Base-by-base conservation (phyloP, 2,797 vertebrate genomes). In the Sebastes umbrosus region DNA sequence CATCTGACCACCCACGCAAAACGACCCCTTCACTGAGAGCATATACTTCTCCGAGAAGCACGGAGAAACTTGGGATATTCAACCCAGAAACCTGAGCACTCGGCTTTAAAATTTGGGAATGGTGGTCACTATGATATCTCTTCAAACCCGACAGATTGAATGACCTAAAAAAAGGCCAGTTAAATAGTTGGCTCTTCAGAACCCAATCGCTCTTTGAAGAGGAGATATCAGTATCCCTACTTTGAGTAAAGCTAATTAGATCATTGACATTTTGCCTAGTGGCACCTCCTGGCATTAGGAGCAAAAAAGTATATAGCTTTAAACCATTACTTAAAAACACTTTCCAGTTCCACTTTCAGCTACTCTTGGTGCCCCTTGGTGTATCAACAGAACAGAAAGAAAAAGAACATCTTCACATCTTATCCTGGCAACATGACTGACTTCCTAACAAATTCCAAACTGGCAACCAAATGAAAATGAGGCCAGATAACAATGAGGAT, bases 181-280 rank as follows among this genome's bases (percentile, higher is more conserved):
- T 60, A 69, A 80, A 80, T 9, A 24, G 73, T n/a, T 27, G 39
- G 69, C 13, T 73, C 62, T 78, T 64, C 62, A 64, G 60, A 84
- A 73, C 58, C 34, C 62, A 75, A 14, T 31, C 39, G 63, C 52
- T 77, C 83, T 88, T 87, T 87, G 83, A 90, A 90, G 87, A 79
- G 36, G 65, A 73, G 50, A 73, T 78, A 87, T 85, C 85, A 71
- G 59, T 34, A 69, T 82, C 58, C 66, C 68, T 27, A 13, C 74
- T 79, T 79, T 11, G 12, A 86, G 54, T 73, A 46, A 84, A 52
- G 85, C 80, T 88, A 89, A 91, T 93, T 88, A 85, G 70, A 80
- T 84, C 75, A 73, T 77, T 90, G 83, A 84, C 83, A 86, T 81
- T 85, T 87, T 73, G 84, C 77, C 82, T 82, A 27, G 73, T 77